Evolutionary conservation across 2,797 vertebrate species (phyloP).

Genomic region (Labeo calbasu): DNA sequence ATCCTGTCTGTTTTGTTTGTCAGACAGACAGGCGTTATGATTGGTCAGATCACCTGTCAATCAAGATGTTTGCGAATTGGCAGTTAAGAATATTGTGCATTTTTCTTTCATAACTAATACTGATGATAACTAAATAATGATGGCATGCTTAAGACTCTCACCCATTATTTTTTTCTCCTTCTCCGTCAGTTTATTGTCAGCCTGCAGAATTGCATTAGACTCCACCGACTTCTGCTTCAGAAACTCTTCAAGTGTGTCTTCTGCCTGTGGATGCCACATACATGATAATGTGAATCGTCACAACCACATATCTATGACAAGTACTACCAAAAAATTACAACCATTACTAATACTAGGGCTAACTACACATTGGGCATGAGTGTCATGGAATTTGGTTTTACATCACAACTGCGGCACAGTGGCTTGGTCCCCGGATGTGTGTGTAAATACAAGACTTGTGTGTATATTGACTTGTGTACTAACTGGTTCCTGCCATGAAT

Average conservation of each 20-base stretch:
- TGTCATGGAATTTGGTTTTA: background rate
- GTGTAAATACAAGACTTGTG: too few relatives aligned
- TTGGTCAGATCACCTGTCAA: too few relatives aligned
- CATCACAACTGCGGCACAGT: background rate
- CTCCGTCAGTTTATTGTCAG: slow-evolving; percentile 58
- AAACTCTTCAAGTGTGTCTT: slow-evolving; percentile 58
- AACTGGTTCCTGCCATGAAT: too few relatives aligned
- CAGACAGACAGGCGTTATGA: too few relatives aligned
- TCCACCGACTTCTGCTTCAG: slow-evolving; percentile 52
- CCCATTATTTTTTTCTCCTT: slow-evolving; percentile 57
- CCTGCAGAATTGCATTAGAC: slow-evolving; percentile 57
- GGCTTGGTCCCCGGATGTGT: too few relatives aligned
- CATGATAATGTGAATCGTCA: background rate
- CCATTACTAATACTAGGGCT: background rate
- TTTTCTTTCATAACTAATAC: too few relatives aligned
- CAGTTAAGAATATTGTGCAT: too few relatives aligned
- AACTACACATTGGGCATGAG: background rate
- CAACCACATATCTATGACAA: background rate
- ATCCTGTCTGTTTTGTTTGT: too few relatives aligned
- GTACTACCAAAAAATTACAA: background rate
- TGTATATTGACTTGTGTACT: too few relatives aligned
- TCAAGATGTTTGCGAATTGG: too few relatives aligned
- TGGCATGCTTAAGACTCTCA: slow-evolving; percentile 21
- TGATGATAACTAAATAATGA: too few relatives aligned
- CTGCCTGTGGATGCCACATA: slow-evolving; percentile 54